Evolutionary conservation across 2,888 invertebrate species (phyloP).

Genomic region (Drosophila engyochracea): DNA sequence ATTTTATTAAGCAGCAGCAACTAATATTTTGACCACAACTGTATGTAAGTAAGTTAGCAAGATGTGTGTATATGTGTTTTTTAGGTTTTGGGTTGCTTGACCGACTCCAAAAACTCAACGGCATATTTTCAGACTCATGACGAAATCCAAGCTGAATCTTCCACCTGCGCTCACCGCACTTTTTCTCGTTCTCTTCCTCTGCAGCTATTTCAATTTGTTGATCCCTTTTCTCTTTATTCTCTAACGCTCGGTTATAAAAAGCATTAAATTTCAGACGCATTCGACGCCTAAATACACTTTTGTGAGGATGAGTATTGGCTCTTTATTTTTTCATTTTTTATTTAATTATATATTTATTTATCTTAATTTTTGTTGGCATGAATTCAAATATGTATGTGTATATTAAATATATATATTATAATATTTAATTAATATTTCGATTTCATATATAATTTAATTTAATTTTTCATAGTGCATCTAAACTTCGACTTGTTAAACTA

Average conservation of each 20-base stretch:
- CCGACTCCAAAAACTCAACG: slow-evolving; percentile 45
- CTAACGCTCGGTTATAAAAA: slow-evolving; percentile 43
- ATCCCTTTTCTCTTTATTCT: slow-evolving; percentile 7
- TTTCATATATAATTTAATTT: background rate
- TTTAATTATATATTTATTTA: background rate
- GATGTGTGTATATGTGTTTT: slow-evolving; percentile 8
- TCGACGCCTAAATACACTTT: slow-evolving; percentile 28
- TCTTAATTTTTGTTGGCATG: too few relatives aligned
- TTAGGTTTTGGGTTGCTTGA: slow-evolving; percentile 55
- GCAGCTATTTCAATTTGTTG: background rate
- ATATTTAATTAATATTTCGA: too few relatives aligned
- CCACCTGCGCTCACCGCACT: slow-evolving; percentile 27
- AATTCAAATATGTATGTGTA: background rate
- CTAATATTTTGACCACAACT: background rate
- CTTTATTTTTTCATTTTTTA: background rate
- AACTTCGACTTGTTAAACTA: background rate
- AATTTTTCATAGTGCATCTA: slow-evolving; percentile 23
- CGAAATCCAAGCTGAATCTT: slow-evolving; percentile 58
- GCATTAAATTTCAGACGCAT: slow-evolving; percentile 65
- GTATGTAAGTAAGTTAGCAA: background rate
- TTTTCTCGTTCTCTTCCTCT: background rate
- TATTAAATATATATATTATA: background rate
- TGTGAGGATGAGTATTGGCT: background rate
- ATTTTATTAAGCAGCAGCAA: background rate
- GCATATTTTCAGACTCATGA: slow-evolving; percentile 70